These are phyloP conservation scores for Sinocyclocheilus maitianheensis DNA, from an alignment of 2,113 vertebrate species.

Conservation along the genomic window DNA sequence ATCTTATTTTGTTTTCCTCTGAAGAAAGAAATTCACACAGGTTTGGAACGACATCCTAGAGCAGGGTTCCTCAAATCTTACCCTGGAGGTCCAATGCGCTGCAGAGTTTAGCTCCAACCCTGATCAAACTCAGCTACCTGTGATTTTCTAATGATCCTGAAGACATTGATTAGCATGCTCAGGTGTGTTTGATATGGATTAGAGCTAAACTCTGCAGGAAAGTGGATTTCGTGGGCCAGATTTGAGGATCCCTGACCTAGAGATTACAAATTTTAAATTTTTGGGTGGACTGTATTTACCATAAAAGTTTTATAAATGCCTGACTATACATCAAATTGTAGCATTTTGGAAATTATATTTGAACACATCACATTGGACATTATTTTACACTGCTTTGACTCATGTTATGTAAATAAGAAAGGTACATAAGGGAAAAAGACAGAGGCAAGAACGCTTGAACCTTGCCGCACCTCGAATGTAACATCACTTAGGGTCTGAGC, in stretches of 20 bases:
- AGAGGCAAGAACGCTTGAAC: background rate
- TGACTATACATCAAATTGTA: background rate
- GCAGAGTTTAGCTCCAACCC: too few relatives aligned
- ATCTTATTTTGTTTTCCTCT: background rate
- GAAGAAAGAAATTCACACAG: background rate
- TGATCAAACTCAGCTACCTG: too few relatives aligned
- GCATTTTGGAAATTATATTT: background rate
- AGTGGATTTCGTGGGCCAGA: too few relatives aligned
- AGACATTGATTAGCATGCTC: too few relatives aligned
- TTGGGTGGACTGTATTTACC: background rate
- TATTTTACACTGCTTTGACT: background rate
- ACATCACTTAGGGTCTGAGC: constrained; percentile 14
- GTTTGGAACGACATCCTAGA: background rate
- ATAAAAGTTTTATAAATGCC: background rate
- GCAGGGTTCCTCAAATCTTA: too few relatives aligned
- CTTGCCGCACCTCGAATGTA: background rate
- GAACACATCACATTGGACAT: background rate
- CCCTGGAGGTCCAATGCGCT: too few relatives aligned
- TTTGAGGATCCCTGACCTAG: too few relatives aligned
- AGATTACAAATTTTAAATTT: background rate
- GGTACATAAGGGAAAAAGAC: background rate
- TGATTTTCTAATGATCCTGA: too few relatives aligned
- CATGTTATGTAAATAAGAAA: background rate
- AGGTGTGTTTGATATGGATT: too few relatives aligned
- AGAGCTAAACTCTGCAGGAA: too few relatives aligned